Conservation (phyloP, 23 tunicate genomes). For the Corella eumyota region DNA sequence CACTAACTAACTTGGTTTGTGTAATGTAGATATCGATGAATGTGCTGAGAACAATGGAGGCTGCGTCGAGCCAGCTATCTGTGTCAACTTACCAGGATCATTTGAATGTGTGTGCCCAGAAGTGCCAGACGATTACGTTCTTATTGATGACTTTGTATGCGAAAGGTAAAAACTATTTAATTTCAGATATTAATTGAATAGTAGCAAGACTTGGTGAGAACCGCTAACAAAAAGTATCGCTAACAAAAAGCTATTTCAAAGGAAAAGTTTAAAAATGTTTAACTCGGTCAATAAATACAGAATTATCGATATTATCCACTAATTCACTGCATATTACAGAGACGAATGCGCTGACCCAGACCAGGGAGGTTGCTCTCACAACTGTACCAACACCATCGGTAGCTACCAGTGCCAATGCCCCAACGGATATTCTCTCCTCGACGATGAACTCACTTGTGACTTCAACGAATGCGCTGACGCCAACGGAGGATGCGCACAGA, state of each 20-base stretch:
- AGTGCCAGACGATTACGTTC: conserved; percentile 57
- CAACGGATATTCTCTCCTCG: conserved; percentile 42
- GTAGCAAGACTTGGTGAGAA: too few species aligned
- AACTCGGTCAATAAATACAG: too few species aligned
- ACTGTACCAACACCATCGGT: conserved; percentile 96
- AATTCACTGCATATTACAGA: conserved; percentile 11
- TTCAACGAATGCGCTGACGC: conserved; percentile 65
- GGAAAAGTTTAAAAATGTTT: too few species aligned
- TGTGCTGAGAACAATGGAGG: conserved; percentile 60
- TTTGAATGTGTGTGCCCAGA: conserved; percentile 88
- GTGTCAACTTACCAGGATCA: conserved; percentile 78
- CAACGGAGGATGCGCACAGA: conserved; percentile 61
- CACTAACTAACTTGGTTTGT: too few species aligned
- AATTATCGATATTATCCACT: too few species aligned
- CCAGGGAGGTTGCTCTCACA: conserved; percentile 81
- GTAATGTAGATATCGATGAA: conserved; percentile 82
- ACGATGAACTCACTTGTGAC: conserved; percentile 77
- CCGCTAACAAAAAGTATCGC: too few species aligned
- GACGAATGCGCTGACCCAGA: conserved; percentile 93
- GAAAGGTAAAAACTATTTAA: conserved; percentile 87
- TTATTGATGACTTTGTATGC: conserved; percentile 68
- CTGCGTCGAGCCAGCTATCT: conserved; percentile 69
- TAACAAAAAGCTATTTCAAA: too few species aligned
- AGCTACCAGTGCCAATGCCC: conserved; percentile 87
- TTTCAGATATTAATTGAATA: background rate